These are phyloP conservation scores for Heliothis subflexa DNA, from an alignment of 1,140 invertebrate species.

Conservation along the genomic window DNA sequence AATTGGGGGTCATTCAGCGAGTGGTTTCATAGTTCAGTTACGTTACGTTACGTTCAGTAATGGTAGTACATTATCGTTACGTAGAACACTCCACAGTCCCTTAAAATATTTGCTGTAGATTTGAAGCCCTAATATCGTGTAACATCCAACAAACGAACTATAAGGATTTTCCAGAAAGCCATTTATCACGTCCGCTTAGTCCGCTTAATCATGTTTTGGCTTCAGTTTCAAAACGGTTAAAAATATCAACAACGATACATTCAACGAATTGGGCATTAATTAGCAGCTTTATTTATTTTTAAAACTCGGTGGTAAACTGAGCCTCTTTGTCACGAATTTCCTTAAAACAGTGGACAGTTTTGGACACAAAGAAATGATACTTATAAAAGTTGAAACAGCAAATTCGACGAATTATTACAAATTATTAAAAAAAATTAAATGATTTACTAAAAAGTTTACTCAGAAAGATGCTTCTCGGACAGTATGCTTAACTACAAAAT, in stretches of 20 bases:
- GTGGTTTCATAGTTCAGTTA: too few species aligned
- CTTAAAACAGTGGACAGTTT: neutral
- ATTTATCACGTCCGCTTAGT: neutral
- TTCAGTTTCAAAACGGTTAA: conserved; percentile 13
- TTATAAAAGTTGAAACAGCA: neutral
- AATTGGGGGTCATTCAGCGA: too few species aligned
- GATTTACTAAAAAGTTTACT: neutral
- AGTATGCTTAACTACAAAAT: too few species aligned
- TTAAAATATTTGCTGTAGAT: neutral
- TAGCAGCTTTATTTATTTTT: conserved; percentile 19
- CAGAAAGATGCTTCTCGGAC: neutral
- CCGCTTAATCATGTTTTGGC: conserved; percentile 16
- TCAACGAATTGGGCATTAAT: conserved; percentile 14
- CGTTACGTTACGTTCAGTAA: too few species aligned
- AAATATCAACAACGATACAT: neutral
- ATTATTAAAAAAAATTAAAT: conserved; percentile 13
- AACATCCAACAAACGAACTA: too few species aligned
- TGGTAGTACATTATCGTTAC: too few species aligned
- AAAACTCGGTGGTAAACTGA: neutral
- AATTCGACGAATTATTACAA: conserved; percentile 5
- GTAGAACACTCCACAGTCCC: too few species aligned
- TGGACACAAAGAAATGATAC: conserved; percentile 29
- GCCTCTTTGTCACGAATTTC: conserved; percentile 1
- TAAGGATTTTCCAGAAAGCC: neutral
- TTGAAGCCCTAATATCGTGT: too few species aligned